Percentiles rank a stretch among this genome's conserved stretches.
Conservation (phyloP, 2,113 vertebrate species). For the Cyphomyrus plagiostoma region DNA sequence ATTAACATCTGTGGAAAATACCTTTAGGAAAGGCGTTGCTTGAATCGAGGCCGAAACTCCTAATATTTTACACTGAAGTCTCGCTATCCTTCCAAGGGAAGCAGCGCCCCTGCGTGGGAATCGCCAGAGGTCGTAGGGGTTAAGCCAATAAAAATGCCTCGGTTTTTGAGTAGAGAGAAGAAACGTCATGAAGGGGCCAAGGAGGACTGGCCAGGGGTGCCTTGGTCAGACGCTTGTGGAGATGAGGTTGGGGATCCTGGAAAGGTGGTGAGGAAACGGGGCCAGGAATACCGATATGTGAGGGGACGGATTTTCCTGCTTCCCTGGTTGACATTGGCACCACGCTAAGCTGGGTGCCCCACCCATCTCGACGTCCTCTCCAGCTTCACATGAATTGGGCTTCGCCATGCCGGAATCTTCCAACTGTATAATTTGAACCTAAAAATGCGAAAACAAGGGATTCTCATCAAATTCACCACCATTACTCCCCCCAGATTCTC, state of each 20-base stretch:
- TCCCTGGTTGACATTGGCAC: constrained; percentile 24
- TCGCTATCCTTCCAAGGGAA: background rate
- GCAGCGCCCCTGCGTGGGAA: background rate
- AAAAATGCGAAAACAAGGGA: constrained; percentile 26
- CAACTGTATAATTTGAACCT: constrained; percentile 25
- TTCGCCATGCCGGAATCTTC: constrained; percentile 18
- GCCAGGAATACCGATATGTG: constrained; percentile 19
- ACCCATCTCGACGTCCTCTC: background rate
- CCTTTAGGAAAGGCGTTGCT: background rate
- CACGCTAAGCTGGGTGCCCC: background rate
- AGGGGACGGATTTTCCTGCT: constrained; percentile 21
- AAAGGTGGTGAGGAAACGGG: constrained; percentile 18
- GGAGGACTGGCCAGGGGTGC: constrained; percentile 13
- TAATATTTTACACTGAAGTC: background rate
- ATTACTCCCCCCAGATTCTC: constrained; percentile 14
- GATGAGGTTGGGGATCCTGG: constrained; percentile 16
- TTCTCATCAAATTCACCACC: constrained; percentile 20
- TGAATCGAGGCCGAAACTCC: background rate
- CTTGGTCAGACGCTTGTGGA: constrained; percentile 19
- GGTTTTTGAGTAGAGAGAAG: constrained; percentile 14
- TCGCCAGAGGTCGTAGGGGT: background rate
- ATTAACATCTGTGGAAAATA: background rate
- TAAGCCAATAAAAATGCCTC: constrained; percentile 25
- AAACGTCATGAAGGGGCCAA: constrained; percentile 6
- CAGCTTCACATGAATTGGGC: background rate